Evolutionary conservation across 2,797 vertebrate genomes (phyloP), one percentile per base, ranked within the genome.

Genomic region (Danio jaintianensis): DNA sequence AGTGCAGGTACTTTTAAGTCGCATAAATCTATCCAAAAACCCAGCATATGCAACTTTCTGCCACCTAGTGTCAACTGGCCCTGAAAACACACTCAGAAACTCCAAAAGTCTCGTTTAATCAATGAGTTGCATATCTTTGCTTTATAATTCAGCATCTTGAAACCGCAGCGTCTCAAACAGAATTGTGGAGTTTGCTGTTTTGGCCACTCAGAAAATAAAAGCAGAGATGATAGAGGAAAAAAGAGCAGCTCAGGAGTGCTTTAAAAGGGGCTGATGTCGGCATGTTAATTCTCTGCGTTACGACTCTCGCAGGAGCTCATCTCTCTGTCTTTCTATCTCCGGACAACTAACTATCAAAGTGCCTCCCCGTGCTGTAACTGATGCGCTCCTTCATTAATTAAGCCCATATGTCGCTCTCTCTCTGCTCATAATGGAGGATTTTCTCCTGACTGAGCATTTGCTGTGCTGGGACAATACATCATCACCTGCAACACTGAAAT

Each of bases 281-380:
- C 83, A 85, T 72, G 71, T 81, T 84, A 80, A 83, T 85, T 84
- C 79, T 69, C 77, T 80, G 40, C 45, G 70, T 73, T 59, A 75
- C 74, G 75, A 80, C 73, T 83, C 79, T 79, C 72, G 20, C 40
- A 82, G 50, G 73, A 66, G 62, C 45, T 68, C n/a, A 12, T 42
- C 20, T 36, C 47, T 64, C 18, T 29, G 53, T 48, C 22, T 63
- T 62, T 75, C 56, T 75, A 56, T 83, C 83, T 80, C 68, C 48
- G 77, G 83, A 75, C 18, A 59, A 80, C 76, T 78, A 82, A 82
- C 82, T 29, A 74, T 72, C 63, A 70, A 80, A 78, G 66, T 84
- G 77, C 74, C 29, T 29, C 29, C 29, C 29, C 79, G 40, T n/a
- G 62, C 78, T 75, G 69, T 71, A 75, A 75, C 59, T 63, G 79